These are phyloP conservation scores for Apamea sordens DNA, from an alignment of 2,888 invertebrate species.

Conservation along the genomic window DNA sequence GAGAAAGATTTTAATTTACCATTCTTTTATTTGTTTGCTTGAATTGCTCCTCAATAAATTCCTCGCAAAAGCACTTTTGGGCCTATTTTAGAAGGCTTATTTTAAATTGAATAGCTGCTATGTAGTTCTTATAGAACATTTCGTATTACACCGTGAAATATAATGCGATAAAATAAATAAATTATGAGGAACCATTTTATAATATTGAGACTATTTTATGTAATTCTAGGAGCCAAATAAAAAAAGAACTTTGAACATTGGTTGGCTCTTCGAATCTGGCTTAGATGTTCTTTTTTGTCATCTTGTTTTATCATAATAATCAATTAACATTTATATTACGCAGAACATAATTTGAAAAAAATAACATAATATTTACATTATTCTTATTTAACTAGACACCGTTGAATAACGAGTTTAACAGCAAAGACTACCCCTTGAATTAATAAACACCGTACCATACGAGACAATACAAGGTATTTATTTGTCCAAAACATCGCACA, in stretches of 20 bases:
- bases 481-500: background rate
- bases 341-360: conserved; percentile 42
- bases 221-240: background rate
- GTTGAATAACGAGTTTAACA: conserved; percentile 29
- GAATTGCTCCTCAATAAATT: conserved; percentile 20
- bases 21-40: background rate
- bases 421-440: conserved; percentile 7
- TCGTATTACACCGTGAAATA: background rate
- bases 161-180: conserved; percentile 7
- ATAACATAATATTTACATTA: conserved; percentile 26
- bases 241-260: background rate
- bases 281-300: conserved; percentile 5
- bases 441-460: conserved; percentile 1
- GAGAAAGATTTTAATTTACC: background rate
- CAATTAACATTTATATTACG: conserved; percentile 16
- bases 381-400: conserved; percentile 27
- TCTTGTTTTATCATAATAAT: conserved; percentile 11
- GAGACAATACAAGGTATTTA: conserved; percentile 5
- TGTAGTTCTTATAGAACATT: background rate
- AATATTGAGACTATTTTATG: background rate
- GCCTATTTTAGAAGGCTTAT: background rate
- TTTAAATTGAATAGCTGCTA: conserved; percentile 31
- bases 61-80: background rate
- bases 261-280: background rate
- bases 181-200: conserved; percentile 8